These are phyloP conservation scores for Drosophila sucinea DNA, from an alignment of 1,140 invertebrate genomes.

Conservation along the genomic window DNA sequence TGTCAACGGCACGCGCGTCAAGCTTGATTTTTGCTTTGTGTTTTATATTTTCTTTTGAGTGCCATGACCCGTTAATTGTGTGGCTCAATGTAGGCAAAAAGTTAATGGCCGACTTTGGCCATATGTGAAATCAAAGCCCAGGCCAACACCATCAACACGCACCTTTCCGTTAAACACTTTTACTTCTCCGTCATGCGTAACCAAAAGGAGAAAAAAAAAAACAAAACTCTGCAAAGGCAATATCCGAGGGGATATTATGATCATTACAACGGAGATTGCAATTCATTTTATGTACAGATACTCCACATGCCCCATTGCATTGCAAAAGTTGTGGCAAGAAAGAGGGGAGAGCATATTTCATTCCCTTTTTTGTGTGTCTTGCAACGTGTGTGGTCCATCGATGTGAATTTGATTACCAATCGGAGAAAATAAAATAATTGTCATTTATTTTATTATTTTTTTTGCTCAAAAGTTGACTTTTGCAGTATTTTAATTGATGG, in stretches of 20 bases:
- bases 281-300: neutral
- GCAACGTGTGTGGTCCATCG: neutral
- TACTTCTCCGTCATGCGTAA: slow-evolving; percentile 69
- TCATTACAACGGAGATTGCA: slow-evolving; percentile 3
- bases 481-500: too few relatives aligned
- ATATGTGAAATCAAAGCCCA: slow-evolving; percentile 39
- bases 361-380: neutral
- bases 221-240: neutral
- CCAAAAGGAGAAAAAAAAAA: slow-evolving; percentile 27
- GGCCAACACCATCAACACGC: slow-evolving; percentile 44
- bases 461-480: neutral
- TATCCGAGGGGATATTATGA: slow-evolving; percentile 5
- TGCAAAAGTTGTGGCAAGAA: neutral
- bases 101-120: slow-evolving; percentile 42
- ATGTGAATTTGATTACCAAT: neutral
- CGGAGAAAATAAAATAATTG: neutral
- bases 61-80: slow-evolving; percentile 3
- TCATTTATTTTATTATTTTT: neutral
- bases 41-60: neutral
- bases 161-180: slow-evolving; percentile 66
- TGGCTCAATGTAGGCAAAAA: slow-evolving; percentile 30
- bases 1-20: slow-evolving; percentile 37
- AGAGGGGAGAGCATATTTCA: neutral
- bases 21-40: slow-evolving; percentile 1
- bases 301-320: neutral